Conservation (phyloP, 2,888 invertebrate genomes). For the Thereva nobilitata region DNA sequence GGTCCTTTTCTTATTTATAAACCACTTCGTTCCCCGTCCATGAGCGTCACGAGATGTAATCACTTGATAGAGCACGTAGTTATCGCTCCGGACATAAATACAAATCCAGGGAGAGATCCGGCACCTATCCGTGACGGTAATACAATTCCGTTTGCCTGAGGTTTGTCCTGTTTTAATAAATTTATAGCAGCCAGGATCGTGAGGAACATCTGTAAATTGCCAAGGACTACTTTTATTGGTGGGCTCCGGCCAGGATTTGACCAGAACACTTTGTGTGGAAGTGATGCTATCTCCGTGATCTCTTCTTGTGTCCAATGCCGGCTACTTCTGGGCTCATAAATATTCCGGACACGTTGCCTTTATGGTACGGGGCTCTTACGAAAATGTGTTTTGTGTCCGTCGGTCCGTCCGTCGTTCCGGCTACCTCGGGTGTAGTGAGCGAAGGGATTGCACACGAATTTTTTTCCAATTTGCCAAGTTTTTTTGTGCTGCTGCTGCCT, state of each 20-base stretch:
- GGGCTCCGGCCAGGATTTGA: slow-evolving; percentile 10
- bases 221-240: slow-evolving; percentile 22
- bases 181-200: slow-evolving; percentile 34
- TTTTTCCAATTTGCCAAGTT: slow-evolving; percentile 28
- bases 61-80: slow-evolving; percentile 34
- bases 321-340: slow-evolving; percentile 19
- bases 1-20: neutral
- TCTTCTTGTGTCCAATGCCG: neutral
- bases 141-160: slow-evolving; percentile 28
- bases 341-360: slow-evolving; percentile 35
- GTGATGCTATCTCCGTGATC: slow-evolving; percentile 3
- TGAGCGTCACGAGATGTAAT: slow-evolving; percentile 27
- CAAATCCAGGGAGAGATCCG: slow-evolving; percentile 24
- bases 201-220: slow-evolving; percentile 34
- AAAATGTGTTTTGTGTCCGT: slow-evolving; percentile 35
- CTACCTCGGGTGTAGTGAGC: slow-evolving; percentile 2
- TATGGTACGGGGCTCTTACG: slow-evolving; percentile 36
- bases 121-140: slow-evolving; percentile 14
- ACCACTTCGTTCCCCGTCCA: slow-evolving; percentile 2
- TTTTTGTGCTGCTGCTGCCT: slow-evolving; percentile 5
- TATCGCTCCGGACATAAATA: slow-evolving; percentile 29
- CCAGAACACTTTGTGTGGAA: neutral
- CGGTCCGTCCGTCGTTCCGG: neutral
- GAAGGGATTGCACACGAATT: slow-evolving; percentile 17
- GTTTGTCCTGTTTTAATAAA: slow-evolving; percentile 35